Conservation (phyloP, 2,113 vertebrate species). For the Empidonax alnorum region DNA sequence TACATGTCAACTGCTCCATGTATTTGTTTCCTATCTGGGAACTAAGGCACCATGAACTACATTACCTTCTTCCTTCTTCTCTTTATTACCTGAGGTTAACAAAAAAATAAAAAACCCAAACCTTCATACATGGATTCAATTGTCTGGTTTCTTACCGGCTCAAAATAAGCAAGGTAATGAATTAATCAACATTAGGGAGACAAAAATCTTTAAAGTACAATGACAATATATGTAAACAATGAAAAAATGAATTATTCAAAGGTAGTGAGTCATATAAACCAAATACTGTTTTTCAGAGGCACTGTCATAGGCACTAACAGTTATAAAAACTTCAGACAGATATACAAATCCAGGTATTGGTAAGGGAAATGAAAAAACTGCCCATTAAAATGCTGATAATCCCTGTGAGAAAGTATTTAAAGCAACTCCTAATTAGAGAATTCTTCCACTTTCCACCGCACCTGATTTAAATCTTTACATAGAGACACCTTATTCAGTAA, state of each 20-base stretch:
- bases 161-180: constrained; percentile 15
- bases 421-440: neutral
- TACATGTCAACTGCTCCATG: neutral
- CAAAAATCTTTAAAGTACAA: neutral
- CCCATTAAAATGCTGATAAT: neutral
- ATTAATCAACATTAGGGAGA: neutral
- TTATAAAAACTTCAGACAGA: neutral
- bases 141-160: neutral
- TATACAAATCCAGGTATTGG: neutral
- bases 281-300: neutral
- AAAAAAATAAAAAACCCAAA: neutral
- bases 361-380: neutral
- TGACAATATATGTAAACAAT: neutral
- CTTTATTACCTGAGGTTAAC: neutral
- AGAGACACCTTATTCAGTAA: neutral
- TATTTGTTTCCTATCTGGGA: neutral
- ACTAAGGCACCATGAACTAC: neutral
- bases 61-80: neutral
- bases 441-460: neutral
- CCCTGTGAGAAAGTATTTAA: neutral
- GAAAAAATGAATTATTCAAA: constrained; percentile 6
- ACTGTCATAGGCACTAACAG: neutral
- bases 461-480: neutral
- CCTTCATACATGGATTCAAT: neutral
- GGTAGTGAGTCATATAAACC: neutral